Base-by-base conservation (phyloP, 2,113 vertebrate genomes). In the Bufo bufo region DNA sequence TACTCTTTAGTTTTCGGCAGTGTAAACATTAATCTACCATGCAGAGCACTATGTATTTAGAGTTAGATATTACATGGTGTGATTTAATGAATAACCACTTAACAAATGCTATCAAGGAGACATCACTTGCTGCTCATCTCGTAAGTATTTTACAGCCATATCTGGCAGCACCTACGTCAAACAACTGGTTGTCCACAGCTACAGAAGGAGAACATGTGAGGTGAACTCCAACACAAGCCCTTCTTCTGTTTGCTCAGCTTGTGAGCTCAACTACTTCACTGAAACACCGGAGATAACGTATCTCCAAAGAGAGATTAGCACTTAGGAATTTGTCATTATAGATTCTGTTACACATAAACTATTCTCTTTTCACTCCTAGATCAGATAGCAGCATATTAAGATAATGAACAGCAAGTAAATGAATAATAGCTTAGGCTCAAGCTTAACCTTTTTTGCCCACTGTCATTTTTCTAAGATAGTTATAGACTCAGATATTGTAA, bases 271-370 rank as follows among this genome's bases (percentile, higher is more conserved):
- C 65, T 87, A 20, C 63, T 80, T 87, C 45, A 71, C 54, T 72
- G 12, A 45, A 75, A 75, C 23, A 63, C 16, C 77, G 58, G 33
- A 77, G 80, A 83, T 83, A 83, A 77, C 80, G 45, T 88, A 75
- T 84, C 71, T 84, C 87, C 77, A 45, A 50, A 83, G 71, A 71
- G 58, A 88, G 87, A 88, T 88, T 77, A 88, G 82, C 87, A 83
- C 80, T 72, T 65, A 56, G 45, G 74, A 83, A 88, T 84, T 50
- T 77, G 81, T 77, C 80, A 81, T 75, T 72, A 59, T 65, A 47
- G 65, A 59, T 74, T 74, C 50, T 87, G 45, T 74, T 87, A 87
- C 79, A 87, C 79, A 82, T 50, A 83, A 82, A 82, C 52, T 74
- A 63, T 87, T 72, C n/a, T 75, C 47, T 77, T 61, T 75, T 84